phyloP scores from a whole-genome alignment of 2,113 vertebrate species.

The Peromyscus leucopus region DNA sequence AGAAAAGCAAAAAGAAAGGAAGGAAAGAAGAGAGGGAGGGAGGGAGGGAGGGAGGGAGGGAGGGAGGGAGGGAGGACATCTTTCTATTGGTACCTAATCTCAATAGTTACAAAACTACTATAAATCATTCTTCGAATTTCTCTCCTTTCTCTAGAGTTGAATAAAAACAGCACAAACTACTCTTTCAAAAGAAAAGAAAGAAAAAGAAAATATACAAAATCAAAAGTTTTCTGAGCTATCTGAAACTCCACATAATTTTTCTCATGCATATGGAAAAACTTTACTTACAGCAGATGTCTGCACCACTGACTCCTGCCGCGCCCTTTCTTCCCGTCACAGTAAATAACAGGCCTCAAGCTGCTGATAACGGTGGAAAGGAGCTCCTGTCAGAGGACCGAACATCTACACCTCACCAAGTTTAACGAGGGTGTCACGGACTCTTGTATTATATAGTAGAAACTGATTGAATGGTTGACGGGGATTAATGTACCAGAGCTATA shows the following conservation, averaged over 20 bases:
- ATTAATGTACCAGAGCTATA: background rate
- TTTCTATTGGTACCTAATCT: background rate
- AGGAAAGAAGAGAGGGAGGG: no score
- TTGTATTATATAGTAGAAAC: background rate
- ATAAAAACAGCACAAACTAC: background rate
- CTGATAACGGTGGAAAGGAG: background rate
- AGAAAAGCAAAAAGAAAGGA: no score
- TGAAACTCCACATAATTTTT: background rate
- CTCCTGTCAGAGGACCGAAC: background rate
- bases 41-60: no score
- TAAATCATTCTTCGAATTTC: constrained; percentile 2
- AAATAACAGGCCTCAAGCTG: background rate
- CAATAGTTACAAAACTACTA: constrained; percentile 18
- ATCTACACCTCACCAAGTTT: background rate
- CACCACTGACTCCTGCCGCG: background rate
- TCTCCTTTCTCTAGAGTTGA: background rate
- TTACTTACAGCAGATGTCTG: background rate
- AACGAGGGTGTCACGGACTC: background rate
- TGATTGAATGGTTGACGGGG: background rate
- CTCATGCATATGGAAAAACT: background rate
- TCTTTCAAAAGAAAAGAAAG: background rate
- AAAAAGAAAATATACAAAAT: background rate
- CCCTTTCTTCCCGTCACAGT: background rate
- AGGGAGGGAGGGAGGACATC: background rate
- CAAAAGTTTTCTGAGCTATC: constrained; percentile 11